Conservation (phyloP, 2,888 invertebrate genomes). For the Ichneumoninae sp. region DNA sequence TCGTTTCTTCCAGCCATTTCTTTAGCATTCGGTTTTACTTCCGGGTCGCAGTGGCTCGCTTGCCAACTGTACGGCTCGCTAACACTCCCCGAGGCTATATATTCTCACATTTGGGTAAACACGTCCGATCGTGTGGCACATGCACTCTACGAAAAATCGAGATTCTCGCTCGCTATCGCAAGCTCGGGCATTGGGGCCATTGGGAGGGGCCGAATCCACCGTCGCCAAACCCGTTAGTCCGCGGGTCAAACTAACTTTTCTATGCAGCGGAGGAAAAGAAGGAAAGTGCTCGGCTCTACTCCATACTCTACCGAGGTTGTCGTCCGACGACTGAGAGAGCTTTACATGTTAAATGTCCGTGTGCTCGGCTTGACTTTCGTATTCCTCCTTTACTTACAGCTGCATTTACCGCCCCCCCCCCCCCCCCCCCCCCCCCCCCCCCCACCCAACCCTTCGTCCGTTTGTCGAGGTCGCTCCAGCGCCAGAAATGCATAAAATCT, state of each 20-base stretch:
- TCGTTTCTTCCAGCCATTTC: slow-evolving; percentile 62
- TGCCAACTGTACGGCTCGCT: slow-evolving; percentile 29
- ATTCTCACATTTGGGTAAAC: slow-evolving; percentile 68
- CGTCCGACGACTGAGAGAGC: slow-evolving; percentile 19
- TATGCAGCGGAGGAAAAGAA: slow-evolving; percentile 24
- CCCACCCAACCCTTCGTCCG: slow-evolving; percentile 32
- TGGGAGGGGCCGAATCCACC: slow-evolving; percentile 23
- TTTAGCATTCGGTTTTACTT: slow-evolving; percentile 58
- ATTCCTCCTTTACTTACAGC: slow-evolving; percentile 21
- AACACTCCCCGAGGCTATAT: slow-evolving; percentile 44
- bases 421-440: too few relatives aligned
- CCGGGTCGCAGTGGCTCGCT: slow-evolving; percentile 3
- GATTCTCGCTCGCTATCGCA: slow-evolving; percentile 58
- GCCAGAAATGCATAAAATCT: slow-evolving; percentile 61
- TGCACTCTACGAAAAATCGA: slow-evolving; percentile 56
- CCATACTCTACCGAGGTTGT: slow-evolving; percentile 6
- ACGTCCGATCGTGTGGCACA: slow-evolving; percentile 63
- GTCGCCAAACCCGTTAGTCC: slow-evolving; percentile 52
- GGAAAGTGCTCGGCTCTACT: slow-evolving; percentile 53
- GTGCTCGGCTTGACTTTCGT: slow-evolving; percentile 28
- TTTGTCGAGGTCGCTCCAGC: slow-evolving; percentile 34
- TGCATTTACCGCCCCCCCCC: not conserved
- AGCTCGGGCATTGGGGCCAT: slow-evolving; percentile 38
- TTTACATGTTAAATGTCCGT: not conserved
- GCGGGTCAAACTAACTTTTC: slow-evolving; percentile 59